A percentile compares a stretch with the other conserved stretches of the same genome.
These are phyloP conservation scores for Hoplodrina ambigua DNA, from an alignment of 2,888 invertebrate species.

Conservation along the genomic window DNA sequence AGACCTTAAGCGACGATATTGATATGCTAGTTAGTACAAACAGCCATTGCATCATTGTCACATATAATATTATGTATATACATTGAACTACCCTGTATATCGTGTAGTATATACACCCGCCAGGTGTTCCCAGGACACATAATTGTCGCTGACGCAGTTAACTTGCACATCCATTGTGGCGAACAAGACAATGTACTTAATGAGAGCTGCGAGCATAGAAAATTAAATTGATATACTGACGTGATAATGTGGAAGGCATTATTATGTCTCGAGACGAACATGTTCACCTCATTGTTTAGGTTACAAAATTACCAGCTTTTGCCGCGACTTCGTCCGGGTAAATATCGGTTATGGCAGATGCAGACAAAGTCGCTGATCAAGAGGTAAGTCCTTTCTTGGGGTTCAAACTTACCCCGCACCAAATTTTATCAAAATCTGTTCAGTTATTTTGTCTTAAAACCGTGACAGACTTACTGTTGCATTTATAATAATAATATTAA, in stretches of 20 bases:
- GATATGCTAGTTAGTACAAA: too few species aligned
- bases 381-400: too few species aligned
- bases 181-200: constrained; percentile 67
- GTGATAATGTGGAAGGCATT: constrained; percentile 45
- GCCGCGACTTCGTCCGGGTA: too few species aligned
- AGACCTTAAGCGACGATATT: too few species aligned
- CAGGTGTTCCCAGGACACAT: constrained; percentile 47
- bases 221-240: constrained; percentile 59
- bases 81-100: constrained; percentile 14
- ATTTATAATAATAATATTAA: background rate
- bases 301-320: background rate
- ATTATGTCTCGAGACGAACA: constrained; percentile 4
- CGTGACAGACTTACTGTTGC: too few species aligned
- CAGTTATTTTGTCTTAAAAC: too few species aligned
- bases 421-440: too few species aligned
- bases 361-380: too few species aligned
- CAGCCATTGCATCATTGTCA: background rate
- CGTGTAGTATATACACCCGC: constrained; percentile 6
- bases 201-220: constrained; percentile 53
- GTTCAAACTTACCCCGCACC: too few species aligned
- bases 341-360: too few species aligned
- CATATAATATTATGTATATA: background rate
- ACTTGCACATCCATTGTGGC: constrained; percentile 62
- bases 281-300: constrained; percentile 2
- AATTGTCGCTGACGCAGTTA: constrained; percentile 60